These are phyloP conservation scores for Girardia tigrina DNA, from an alignment of 2,888 invertebrate species.

Conservation along the genomic window DNA sequence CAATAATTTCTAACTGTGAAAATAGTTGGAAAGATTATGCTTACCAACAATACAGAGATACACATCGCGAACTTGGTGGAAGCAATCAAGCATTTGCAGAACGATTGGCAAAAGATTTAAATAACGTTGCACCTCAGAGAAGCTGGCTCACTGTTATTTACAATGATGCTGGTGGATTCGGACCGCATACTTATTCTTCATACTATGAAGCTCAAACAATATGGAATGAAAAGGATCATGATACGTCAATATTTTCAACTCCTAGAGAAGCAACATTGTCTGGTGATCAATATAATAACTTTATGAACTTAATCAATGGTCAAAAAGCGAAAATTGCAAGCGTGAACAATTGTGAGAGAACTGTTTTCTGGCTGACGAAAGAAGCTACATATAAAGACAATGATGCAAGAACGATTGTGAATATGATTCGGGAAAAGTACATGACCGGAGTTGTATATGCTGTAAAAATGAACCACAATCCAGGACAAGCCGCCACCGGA, in stretches of 20 bases:
- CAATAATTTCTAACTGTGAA: neutral
- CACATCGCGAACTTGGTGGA: neutral
- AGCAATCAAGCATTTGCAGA: slow-evolving; percentile 17
- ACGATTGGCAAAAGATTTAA: neutral
- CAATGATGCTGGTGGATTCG: slow-evolving; percentile 8
- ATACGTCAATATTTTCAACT: neutral
- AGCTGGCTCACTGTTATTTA: neutral
- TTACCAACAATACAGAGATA: slow-evolving; percentile 5
- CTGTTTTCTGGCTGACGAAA: neutral
- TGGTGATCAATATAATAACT: neutral
- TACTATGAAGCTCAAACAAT: neutral
- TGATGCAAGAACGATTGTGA: neutral
- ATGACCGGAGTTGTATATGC: neutral
- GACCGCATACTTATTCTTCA: neutral
- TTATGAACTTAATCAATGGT: neutral
- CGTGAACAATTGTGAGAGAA: neutral
- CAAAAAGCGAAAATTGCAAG: neutral
- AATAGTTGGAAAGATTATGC: slow-evolving; percentile 8
- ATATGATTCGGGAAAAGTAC: neutral
- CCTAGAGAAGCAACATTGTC: neutral
- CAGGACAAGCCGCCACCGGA: neutral
- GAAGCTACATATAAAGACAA: neutral
- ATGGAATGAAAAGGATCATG: neutral
- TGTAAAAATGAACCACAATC: neutral
- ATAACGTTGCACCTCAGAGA: slow-evolving; percentile 1